Conservation (phyloP, 37 sponge, comb jelly and placozoan species). For the Ephydatia muelleri region DNA sequence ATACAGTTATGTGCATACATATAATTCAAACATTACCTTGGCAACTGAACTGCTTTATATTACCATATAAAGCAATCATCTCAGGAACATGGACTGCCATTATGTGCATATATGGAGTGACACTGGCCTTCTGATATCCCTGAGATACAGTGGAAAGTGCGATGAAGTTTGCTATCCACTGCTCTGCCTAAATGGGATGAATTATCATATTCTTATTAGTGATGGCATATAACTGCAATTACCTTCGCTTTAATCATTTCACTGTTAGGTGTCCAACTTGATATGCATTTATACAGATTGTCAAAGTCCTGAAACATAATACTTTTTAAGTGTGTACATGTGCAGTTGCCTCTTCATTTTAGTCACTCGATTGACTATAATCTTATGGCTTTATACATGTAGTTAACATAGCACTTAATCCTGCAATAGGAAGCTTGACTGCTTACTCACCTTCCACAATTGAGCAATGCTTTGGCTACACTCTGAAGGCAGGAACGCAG, state of each 20-base stretch:
- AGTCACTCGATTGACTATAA: too few relatives aligned
- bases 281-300: neutral
- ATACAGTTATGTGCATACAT: neutral
- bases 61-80: neutral
- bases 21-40: neutral
- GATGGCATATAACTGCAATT: too few relatives aligned
- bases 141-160: neutral
- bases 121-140: neutral
- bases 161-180: neutral
- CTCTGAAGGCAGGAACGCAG: neutral
- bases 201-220: too few relatives aligned
- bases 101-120: slow-evolving; percentile 12
- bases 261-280: neutral
- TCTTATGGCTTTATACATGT: too few relatives aligned
- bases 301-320: neutral
- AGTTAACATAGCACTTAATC: too few relatives aligned
- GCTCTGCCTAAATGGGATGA: neutral
- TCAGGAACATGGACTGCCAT: slow-evolving; percentile 2
- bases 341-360: too few relatives aligned
- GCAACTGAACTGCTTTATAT: neutral
- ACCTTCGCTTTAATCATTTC: neutral
- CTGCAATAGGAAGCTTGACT: neutral
- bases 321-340: too few relatives aligned
- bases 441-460: neutral
- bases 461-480: neutral